These are phyloP conservation scores for Holcopasites calliopsidis DNA, from an alignment of 1,140 invertebrate species.

Conservation along the genomic window DNA sequence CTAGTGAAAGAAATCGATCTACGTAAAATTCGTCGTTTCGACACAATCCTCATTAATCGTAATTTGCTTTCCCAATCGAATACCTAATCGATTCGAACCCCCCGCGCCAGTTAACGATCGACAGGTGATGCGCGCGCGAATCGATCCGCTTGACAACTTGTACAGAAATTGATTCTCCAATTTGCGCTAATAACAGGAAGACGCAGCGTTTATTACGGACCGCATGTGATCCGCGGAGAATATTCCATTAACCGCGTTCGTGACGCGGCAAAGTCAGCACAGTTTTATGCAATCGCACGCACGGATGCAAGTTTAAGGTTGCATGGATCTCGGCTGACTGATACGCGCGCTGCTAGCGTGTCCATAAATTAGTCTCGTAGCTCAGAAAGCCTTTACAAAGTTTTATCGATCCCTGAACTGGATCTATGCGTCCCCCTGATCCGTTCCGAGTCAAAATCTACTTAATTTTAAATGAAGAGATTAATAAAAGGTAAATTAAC, in stretches of 20 bases:
- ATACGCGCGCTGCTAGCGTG: constrained; percentile 18
- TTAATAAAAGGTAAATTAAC: too few relatives aligned
- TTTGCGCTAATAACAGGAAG: constrained; percentile 15
- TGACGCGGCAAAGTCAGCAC: constrained; percentile 1
- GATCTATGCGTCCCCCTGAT: neutral
- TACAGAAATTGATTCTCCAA: constrained; percentile 8
- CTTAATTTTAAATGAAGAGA: too few relatives aligned
- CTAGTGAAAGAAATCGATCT: neutral
- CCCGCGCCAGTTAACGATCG: neutral
- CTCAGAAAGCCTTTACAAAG: constrained; percentile 13
- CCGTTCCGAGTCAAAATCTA: neutral
- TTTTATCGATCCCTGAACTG: neutral
- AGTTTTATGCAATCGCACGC: constrained; percentile 33
- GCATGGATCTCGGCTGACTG: constrained; percentile 10
- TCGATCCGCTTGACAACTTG: neutral
- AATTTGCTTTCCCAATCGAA: neutral
- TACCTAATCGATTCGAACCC: too few relatives aligned
- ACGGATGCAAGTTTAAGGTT: constrained; percentile 41
- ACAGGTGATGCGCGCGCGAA: neutral
- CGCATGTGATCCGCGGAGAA: neutral
- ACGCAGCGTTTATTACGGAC: neutral
- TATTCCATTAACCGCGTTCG: constrained; percentile 25
- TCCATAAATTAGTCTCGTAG: constrained; percentile 24
- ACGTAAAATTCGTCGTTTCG: neutral
- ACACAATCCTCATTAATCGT: neutral